A percentile compares a stretch with the other conserved stretches of the same genome.
Evolutionary conservation across 2,888 invertebrate species (phyloP).

Genomic region (Lydus trimaculatus): DNA sequence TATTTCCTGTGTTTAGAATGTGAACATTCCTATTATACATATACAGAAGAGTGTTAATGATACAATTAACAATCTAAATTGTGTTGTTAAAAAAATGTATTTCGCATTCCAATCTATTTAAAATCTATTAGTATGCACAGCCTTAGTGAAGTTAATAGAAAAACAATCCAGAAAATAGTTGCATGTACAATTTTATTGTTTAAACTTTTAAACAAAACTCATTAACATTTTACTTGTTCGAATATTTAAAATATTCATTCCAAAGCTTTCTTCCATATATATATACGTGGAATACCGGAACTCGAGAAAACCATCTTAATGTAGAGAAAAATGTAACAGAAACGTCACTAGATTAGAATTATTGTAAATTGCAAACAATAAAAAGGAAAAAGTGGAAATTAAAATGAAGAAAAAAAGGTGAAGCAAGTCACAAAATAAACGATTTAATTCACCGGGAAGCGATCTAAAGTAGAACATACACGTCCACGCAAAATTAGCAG

Average conservation of each 20-base stretch:
- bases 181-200: neutral
- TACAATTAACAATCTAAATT: neutral
- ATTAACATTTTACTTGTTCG: too few relatives aligned
- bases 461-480: too few relatives aligned
- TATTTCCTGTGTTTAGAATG: neutral
- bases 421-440: too few relatives aligned
- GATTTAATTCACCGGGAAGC: too few relatives aligned
- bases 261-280: too few relatives aligned
- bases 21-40: neutral
- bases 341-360: neutral
- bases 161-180: neutral
- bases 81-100: neutral
- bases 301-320: neutral
- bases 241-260: too few relatives aligned
- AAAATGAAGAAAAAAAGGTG: too few relatives aligned
- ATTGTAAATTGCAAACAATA: neutral
- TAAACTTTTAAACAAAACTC: neutral
- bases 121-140: slow-evolving; percentile 5
- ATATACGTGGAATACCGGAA: too few relatives aligned
- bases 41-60: neutral
- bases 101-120: slow-evolving; percentile 3
- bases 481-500: too few relatives aligned
- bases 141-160: too few relatives aligned
- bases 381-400: neutral
- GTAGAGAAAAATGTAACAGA: neutral